Base-by-base conservation (phyloP, 2,113 vertebrate genomes). In the Ptilonorhynchus violaceus region DNA sequence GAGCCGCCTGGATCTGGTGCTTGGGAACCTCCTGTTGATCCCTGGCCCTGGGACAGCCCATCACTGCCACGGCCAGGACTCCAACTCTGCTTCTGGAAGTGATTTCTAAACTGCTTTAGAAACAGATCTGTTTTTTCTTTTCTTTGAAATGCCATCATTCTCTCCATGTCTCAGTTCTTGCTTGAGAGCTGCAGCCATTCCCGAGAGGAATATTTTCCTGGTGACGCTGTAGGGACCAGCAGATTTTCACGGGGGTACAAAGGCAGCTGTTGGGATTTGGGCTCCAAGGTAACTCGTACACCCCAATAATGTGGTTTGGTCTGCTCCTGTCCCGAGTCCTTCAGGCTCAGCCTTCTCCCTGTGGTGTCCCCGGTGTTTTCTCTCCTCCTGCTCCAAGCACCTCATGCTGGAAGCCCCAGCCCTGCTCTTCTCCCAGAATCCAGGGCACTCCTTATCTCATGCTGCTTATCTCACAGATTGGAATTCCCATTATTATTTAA, bases 241-340 rank as follows among this genome's bases (percentile, higher is more conserved):
- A 11, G 27, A 5, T n/a, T 55, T 53, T 15, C 30, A 4, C 3
- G 7, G 16, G 42, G 11, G 2, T 50, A 10, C 23, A 14, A 50
- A 37, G 55, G 58, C 3, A 24, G 21, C 11, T 2, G 3, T 8
- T 23, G n/a, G 44, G 44, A 17, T 6, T 10, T 39, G 3, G 31
- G 52, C 8, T 59, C 58, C 21, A 37, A 37, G 59, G 35, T 15
- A 17, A 7, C 13, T 3, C 4, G 6, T 20, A 0, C 18, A 22
- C 17, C 24, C 31, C 47, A 22, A 0, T 3, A 17, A 44, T 0
- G 13, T 2, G 53, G 31, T 20, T 52, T 35, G 67, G 11, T 0
- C 24, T 15, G 9, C 10, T 64, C 30, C 20, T 81, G 30, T 25
- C n/a, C 31, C 2, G 3, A 8, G 47, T 16, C 39, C 68, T 17